phyloP scores from a whole-genome alignment of 2,113 vertebrate genomes.

The Astur gentilis region DNA sequence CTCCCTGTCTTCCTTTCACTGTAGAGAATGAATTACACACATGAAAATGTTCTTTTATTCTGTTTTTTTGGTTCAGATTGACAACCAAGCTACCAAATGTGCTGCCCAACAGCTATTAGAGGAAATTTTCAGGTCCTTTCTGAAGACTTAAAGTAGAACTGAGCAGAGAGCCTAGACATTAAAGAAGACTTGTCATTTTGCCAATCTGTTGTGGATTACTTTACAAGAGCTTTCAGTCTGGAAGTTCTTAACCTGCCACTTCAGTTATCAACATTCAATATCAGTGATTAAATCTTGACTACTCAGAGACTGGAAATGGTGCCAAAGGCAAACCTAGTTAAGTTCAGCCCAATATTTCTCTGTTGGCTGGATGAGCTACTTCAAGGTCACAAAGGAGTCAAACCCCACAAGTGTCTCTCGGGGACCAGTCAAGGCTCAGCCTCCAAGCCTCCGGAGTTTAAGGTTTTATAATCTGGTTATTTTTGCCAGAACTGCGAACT shows the following conservation, averaged over 20 bases:
- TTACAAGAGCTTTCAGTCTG: conserved; percentile 4
- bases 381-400: conserved; percentile 1
- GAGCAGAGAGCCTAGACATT: background rate
- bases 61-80: background rate
- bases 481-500: background rate
- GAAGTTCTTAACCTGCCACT: conserved; percentile 9
- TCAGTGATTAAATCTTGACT: conserved; percentile 35
- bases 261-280: background rate
- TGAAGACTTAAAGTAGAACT: background rate
- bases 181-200: background rate
- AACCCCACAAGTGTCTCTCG: background rate
- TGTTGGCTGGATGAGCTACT: background rate
- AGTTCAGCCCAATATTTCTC: background rate
- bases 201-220: background rate
- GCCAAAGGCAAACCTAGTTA: conserved; percentile 11
- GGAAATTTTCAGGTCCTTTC: background rate
- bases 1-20: background rate
- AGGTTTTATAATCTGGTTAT: conserved; percentile 6
- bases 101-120: background rate
- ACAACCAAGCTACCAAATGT: background rate
- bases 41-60: background rate
- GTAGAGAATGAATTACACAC: background rate
- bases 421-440: background rate
- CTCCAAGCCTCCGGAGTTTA: background rate
- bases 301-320: background rate